A percentile compares a stretch with the other conserved stretches of the same genome.
Conservation (phyloP, 1,140 invertebrate genomes). For the Cyphomyrmex costatus region DNA sequence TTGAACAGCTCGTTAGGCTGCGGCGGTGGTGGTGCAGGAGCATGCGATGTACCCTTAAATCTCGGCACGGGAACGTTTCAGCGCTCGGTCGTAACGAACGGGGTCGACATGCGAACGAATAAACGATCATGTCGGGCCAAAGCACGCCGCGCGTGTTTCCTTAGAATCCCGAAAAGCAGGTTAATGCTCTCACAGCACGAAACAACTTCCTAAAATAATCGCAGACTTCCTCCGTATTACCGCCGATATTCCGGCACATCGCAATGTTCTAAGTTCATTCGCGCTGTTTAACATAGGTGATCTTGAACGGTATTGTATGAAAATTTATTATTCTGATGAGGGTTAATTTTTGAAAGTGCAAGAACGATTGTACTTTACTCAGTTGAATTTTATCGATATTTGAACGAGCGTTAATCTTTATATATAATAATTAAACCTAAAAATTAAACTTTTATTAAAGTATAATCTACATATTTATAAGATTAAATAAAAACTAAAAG, state of each 20-base stretch:
- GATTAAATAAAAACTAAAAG: background rate
- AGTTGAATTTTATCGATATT: background rate
- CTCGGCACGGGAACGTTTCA: constrained; percentile 14
- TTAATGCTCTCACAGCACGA: constrained; percentile 72
- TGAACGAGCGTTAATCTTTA: background rate
- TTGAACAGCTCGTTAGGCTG: constrained; percentile 60
- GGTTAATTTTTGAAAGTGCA: background rate
- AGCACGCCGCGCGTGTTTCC: constrained; percentile 32
- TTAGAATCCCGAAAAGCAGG: constrained; percentile 63
- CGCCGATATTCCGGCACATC: constrained; percentile 55
- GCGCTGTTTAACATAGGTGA: constrained; percentile 11
- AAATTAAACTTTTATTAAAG: background rate
- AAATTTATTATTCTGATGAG: background rate
- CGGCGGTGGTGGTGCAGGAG: constrained; percentile 1
- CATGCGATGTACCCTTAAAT: constrained; percentile 72
- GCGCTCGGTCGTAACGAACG: constrained; percentile 53
- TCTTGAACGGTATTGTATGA: background rate
- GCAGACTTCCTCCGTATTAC: constrained; percentile 27
- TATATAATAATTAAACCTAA: background rate
- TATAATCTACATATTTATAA: background rate
- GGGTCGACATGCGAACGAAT: constrained; percentile 65
- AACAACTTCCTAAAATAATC: constrained; percentile 70
- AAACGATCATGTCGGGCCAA: constrained; percentile 53
- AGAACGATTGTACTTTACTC: background rate
- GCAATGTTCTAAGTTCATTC: constrained; percentile 54